Base-by-base conservation (phyloP, 2,113 vertebrate species). In the Neomonachus schauinslandi region DNA sequence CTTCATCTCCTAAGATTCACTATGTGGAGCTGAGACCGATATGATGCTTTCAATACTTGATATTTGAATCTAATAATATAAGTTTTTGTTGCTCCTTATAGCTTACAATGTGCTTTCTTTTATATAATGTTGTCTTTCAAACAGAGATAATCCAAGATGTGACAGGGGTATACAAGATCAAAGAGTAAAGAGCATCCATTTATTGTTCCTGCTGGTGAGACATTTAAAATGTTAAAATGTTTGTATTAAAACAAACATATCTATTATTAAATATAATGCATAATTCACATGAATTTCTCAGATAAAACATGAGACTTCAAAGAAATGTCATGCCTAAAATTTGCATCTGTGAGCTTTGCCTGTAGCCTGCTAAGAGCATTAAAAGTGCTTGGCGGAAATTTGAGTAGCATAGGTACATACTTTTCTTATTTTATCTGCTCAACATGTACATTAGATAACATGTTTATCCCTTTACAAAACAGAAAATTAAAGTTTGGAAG, bases 241-340 rank as follows among this genome's bases (percentile, higher is more conserved):
- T 95, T 86, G 67, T 71, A 76, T 82, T 92, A 90, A 94, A 97
- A 94, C 65, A 94, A 80, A 57, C 18, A 87, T n/a, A 93, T 90
- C 76, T 83, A 92, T 96, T 95, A 94, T 95, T 97, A 77, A 96
- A 24, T 24, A 65, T 33, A 87, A 93, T 95, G 53, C 59, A 91
- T 93, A 93, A 92, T 87, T 94, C 59, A 90, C 83, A 39, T 53
- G 89, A 72, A 53, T 83, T 87, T 74, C 67, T 94, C 57, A 86
- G 94, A 67, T 93, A 92, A 95, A 92, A 63, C 57, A 42, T 65
- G 76, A 80, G 36, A 89, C 88, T 94, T 94, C 76, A 85, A 87
- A 96, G 87, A 67, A 90, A 89, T 51, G 21, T 33, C 57, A 63
- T 71, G 55, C 13, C 57, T 94, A 42, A 82, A 90, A 86, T 72